phyloP scores from a whole-genome alignment of 2,797 vertebrate genomes.

The Triplophysa bombifrons region DNA sequence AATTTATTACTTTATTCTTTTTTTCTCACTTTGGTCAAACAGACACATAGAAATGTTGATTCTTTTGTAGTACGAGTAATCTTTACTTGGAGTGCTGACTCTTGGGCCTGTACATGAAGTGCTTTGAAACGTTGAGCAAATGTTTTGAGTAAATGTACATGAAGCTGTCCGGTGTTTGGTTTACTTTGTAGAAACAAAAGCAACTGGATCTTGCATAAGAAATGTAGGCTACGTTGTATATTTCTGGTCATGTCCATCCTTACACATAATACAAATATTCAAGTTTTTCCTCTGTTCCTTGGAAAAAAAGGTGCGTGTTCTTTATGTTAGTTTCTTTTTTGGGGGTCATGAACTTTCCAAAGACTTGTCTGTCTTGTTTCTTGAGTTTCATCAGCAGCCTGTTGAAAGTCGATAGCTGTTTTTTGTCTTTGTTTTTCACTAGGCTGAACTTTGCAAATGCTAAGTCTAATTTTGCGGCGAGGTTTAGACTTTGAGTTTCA shows the following conservation, averaged over 20 bases:
- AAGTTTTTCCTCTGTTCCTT: neutral
- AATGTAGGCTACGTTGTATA: neutral
- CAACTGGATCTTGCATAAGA: neutral
- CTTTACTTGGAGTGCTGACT: neutral
- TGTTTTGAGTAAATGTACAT: neutral
- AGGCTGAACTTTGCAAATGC: constrained; percentile 9
- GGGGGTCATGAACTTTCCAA: constrained; percentile 39
- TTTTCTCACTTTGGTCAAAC: too few species aligned
- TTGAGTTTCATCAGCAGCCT: constrained; percentile 40
- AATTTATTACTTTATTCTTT: neutral
- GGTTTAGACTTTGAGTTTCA: neutral
- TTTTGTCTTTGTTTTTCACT: constrained; percentile 23
- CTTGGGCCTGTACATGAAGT: neutral
- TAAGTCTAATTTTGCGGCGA: neutral
- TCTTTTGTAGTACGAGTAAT: too few species aligned
- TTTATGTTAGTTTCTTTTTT: constrained; percentile 31
- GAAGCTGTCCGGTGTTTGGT: neutral
- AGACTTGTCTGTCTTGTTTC: constrained; percentile 56
- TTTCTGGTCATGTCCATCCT: neutral
- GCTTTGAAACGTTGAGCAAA: neutral
- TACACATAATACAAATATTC: neutral
- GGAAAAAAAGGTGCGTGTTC: neutral
- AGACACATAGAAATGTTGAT: too few species aligned
- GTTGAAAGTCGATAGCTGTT: constrained; percentile 26
- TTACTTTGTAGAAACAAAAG: neutral